These are phyloP conservation scores for Eretmocerus hayati DNA, from an alignment of 2,888 invertebrate genomes.

Conservation along the genomic window DNA sequence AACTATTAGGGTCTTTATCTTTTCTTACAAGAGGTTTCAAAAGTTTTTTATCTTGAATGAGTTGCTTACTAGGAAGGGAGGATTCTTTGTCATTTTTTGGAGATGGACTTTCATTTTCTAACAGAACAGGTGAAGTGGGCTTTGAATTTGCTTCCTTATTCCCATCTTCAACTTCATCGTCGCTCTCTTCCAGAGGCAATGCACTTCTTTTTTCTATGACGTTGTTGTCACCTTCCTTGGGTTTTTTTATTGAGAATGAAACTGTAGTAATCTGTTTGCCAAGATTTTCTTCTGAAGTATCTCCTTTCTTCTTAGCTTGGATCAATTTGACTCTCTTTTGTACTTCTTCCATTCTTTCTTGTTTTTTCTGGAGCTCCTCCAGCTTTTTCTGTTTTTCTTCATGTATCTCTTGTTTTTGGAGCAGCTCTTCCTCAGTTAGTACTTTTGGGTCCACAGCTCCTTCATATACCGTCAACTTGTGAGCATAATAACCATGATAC, in stretches of 20 bases:
- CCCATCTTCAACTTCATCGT: conserved; percentile 39
- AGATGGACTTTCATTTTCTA: conserved; percentile 3
- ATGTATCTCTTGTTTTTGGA: conserved; percentile 41
- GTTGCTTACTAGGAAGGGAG: no score
- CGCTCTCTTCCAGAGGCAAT: conserved; percentile 67
- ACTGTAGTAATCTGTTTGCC: conserved; percentile 52
- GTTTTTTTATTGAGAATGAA: conserved; percentile 78
- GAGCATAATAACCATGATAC: conserved; percentile 76
- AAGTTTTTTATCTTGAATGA: background rate
- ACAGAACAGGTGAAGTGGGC: conserved; percentile 19
- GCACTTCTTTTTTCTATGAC: conserved; percentile 61
- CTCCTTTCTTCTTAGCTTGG: conserved; percentile 40
- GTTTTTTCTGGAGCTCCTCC: conserved; percentile 41
- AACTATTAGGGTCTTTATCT: background rate
- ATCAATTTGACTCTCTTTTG: conserved; percentile 43
- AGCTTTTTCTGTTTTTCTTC: conserved; percentile 42
- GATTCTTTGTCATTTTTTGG: conserved; percentile 5
- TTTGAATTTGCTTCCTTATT: conserved; percentile 37
- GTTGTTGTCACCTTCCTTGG: conserved; percentile 63
- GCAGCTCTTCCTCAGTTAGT: conserved; percentile 40
- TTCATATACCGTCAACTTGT: conserved; percentile 53
- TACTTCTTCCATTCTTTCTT: conserved; percentile 45
- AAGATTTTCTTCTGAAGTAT: conserved; percentile 33
- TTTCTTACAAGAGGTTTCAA: background rate
- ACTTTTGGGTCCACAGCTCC: conserved; percentile 40